Conservation (phyloP, 2,888 invertebrate genomes). For the Embidobia sp. region DNA sequence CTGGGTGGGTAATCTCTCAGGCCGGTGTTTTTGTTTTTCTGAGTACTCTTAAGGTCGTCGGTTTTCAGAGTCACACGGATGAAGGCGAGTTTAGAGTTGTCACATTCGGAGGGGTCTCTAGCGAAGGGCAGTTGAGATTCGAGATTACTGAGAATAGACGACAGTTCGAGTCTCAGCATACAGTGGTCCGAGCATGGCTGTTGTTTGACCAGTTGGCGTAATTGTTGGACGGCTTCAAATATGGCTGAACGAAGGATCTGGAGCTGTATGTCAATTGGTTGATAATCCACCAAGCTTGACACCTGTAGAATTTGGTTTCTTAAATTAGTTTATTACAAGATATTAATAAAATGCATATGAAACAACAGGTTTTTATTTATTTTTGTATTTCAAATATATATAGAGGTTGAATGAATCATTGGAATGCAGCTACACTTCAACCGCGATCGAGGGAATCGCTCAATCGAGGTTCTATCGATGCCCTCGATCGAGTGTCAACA, state of each 20-base stretch:
- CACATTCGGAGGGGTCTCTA: background rate
- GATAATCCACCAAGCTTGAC: no score
- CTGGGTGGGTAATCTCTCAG: conserved; percentile 77
- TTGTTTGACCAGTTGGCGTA: conserved; percentile 49
- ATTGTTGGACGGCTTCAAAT: conserved; percentile 59
- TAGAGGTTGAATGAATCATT: no score
- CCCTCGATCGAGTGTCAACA: no score
- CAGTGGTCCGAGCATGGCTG: conserved; percentile 75
- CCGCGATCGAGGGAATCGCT: no score
- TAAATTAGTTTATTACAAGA: no score
- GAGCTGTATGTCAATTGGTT: no score
- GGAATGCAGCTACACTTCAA: no score
- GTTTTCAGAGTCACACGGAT: conserved; percentile 46
- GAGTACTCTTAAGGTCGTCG: conserved; percentile 67
- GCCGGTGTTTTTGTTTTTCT: conserved; percentile 71
- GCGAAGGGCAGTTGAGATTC: conserved; percentile 64
- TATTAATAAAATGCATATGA: no score
- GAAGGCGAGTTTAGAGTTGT: conserved; percentile 21
- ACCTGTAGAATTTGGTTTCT: no score
- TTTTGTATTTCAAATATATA: no score
- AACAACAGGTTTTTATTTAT: no score
- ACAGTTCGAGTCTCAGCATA: conserved; percentile 72
- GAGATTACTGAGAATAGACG: conserved; percentile 70
- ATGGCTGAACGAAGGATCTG: conserved; percentile 45
- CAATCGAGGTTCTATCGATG: no score